Base-by-base conservation (phyloP, 92 coral and sea anemone genomes). In the Phenganax stokvisi region DNA sequence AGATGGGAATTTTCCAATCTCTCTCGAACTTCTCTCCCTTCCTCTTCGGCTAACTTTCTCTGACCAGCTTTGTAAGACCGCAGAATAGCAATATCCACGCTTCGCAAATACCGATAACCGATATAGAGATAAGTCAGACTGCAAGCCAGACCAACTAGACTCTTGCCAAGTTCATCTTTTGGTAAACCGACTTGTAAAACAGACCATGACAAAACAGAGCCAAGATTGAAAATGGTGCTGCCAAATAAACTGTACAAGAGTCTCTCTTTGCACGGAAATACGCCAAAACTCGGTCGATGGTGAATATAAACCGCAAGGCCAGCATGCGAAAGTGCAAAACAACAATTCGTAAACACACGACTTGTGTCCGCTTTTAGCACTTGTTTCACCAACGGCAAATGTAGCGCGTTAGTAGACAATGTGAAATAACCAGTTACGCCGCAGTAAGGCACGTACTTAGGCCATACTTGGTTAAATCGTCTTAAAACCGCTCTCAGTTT, bases 121-220 rank as follows among this genome's bases (percentile, higher is more conserved):
- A 94, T 58, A 57, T 88, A 90, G 80, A 88, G 81, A 47, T 88
- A 82, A 0, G 88, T 90, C 62, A 89, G 89, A 54, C 93, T 88
- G 54, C 91, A 86, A 9, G 97, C 86, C 54, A 92, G 56, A 7
- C 91, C 97, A 15, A 94, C 80, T 6, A 86, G 73, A n/a, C 92
- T 88, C 11, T 97, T 89, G 17, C 90, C 85, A 54, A 90, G 29
- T 52, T 88, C 87, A 83, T 92, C 89, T 58, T 72, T 74, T 0
- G 98, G 92, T 28, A 87, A 88, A 13, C 91, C 81, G 80, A 90
- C 98, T 84, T 94, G 92, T 16, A 87, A 85, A 16, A 94, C 92
- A 28, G 98, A 96, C 98, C 98, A 94, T 29, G 89, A 89, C 71
- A 94, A 82, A 29, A 94, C 80, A 10, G 98, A 94, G 47, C 97